phyloP scores from a whole-genome alignment of 2,888 invertebrate species.

The Esperia sulphurella region DNA sequence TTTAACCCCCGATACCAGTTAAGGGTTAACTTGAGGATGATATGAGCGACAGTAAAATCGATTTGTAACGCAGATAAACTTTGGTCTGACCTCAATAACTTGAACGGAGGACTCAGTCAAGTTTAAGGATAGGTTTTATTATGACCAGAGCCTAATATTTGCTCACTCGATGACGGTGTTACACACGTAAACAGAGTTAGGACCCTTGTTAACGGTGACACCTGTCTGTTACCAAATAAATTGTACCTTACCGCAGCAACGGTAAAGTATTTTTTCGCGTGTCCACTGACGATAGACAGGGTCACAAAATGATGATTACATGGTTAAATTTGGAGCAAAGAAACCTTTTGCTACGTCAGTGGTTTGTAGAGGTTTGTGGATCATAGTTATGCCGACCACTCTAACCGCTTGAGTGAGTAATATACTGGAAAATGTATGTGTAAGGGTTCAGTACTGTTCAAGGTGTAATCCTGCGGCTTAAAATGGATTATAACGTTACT shows the following conservation, averaged over 20 bases:
- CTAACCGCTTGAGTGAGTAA: background rate
- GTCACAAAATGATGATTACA: constrained; percentile 25
- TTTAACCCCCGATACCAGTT: too few species aligned
- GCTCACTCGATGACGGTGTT: constrained; percentile 29
- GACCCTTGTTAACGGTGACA: constrained; percentile 18
- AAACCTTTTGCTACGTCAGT: constrained; percentile 32
- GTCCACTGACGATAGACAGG: constrained; percentile 13
- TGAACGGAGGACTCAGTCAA: too few species aligned
- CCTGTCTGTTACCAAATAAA: constrained; percentile 14
- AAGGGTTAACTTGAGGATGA: too few species aligned
- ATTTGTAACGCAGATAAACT: too few species aligned
- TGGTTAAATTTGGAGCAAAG: constrained; percentile 28
- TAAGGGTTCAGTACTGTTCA: background rate
- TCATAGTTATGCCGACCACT: background rate
- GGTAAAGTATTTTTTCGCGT: constrained; percentile 17
- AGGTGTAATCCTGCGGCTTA: background rate
- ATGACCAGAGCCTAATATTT: constrained; percentile 25
- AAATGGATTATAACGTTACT: background rate
- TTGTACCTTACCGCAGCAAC: constrained; percentile 8
- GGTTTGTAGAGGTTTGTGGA: constrained; percentile 19
- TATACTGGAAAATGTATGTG: constrained; percentile 2
- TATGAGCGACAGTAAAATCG: too few species aligned
- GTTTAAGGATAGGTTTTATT: background rate
- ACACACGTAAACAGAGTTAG: constrained; percentile 24
- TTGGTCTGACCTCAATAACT: too few species aligned